Evolutionary conservation across 2,888 invertebrate genomes (phyloP).

Genomic region (Strigamia transsilvanica): DNA sequence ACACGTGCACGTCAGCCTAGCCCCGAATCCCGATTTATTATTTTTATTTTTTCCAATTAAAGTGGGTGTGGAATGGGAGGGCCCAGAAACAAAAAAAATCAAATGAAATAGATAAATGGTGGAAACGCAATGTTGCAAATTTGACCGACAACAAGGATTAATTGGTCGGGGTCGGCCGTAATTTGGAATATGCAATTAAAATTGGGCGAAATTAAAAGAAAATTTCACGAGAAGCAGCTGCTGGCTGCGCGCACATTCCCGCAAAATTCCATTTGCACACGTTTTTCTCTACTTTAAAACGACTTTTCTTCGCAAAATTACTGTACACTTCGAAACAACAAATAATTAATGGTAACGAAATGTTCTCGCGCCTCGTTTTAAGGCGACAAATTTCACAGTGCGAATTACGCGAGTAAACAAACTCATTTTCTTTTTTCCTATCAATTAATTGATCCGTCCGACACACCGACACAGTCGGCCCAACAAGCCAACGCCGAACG

Average conservation of each 20-base stretch:
- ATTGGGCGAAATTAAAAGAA: conserved; percentile 13
- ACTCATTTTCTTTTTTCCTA: not conserved
- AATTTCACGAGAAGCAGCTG: conserved; percentile 31
- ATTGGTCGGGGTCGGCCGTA: conserved; percentile 15
- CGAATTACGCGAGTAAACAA: conserved; percentile 35
- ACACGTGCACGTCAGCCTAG: not conserved
- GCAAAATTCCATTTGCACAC: conserved; percentile 39
- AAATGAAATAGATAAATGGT: too few relatives aligned
- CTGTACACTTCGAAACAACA: conserved; percentile 17
- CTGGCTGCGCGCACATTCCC: conserved; percentile 19
- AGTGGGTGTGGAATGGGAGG: not conserved
- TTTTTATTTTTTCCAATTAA: not conserved
- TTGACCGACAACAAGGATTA: conserved; percentile 21
- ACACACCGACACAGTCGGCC: not conserved
- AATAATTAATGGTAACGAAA: conserved; percentile 33
- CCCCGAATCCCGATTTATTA: not conserved
- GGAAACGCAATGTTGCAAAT: not conserved
- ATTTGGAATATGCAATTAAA: conserved; percentile 11
- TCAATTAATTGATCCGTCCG: conserved; percentile 15
- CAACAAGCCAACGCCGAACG: not conserved
- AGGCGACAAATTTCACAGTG: conserved; percentile 1
- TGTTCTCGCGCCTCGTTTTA: conserved; percentile 3
- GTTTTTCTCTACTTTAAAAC: not conserved
- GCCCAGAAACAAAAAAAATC: too few relatives aligned
- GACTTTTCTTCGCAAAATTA: not conserved